These are phyloP conservation scores for Cataglyphis cursor DNA, from an alignment of 2,888 invertebrate species.

Conservation along the genomic window DNA sequence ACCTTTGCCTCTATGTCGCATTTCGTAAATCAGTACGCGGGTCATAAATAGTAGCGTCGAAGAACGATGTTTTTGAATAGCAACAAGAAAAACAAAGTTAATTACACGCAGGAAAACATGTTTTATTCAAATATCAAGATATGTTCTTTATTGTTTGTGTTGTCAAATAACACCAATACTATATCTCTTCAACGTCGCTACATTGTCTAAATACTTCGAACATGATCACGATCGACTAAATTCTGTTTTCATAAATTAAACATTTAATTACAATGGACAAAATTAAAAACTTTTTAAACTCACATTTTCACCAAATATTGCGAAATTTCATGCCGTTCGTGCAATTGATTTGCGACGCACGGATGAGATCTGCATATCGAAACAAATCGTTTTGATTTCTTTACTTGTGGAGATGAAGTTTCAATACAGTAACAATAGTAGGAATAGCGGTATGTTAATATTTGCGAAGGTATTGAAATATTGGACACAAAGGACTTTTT, in stretches of 20 bases:
- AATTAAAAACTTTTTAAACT: neutral
- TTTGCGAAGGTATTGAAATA: slow-evolving; percentile 4
- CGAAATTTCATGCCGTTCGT: neutral
- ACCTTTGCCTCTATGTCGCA: neutral
- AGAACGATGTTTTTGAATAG: neutral
- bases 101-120: neutral
- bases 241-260: slow-evolving; percentile 9
- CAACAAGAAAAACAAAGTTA: neutral
- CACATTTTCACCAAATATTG: neutral
- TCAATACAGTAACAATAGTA: neutral
- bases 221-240: slow-evolving; percentile 4
- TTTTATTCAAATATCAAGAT: slow-evolving; percentile 22
- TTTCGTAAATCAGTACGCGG: neutral
- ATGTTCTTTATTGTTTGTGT: neutral
- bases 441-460: neutral
- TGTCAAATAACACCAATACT: neutral
- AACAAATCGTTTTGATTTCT: slow-evolving; percentile 29
- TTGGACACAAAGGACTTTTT: neutral
- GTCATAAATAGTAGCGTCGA: slow-evolving; percentile 2
- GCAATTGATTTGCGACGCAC: neutral
- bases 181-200: slow-evolving; percentile 1
- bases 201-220: slow-evolving; percentile 10
- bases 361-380: neutral
- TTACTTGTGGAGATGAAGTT: neutral
- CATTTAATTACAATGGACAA: neutral